phyloP scores from a whole-genome alignment of 35 echinoderm and acorn worm species.

The Apostichopus californicus region DNA sequence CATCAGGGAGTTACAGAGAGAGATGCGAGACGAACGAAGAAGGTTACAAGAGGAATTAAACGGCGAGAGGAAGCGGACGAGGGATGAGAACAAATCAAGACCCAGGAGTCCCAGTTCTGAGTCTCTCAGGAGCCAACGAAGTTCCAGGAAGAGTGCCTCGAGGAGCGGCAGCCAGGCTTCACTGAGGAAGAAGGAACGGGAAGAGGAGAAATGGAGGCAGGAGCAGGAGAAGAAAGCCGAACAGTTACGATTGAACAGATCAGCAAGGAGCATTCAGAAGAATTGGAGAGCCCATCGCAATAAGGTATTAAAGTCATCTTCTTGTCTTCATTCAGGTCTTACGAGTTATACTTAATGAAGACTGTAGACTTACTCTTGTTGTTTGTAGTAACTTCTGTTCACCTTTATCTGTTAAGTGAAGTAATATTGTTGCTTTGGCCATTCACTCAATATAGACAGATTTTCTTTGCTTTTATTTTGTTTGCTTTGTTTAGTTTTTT shows the following conservation, averaged over 20 bases:
- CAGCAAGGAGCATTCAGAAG: slow-evolving; percentile 88
- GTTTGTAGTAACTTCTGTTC: no score
- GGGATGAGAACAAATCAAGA: neutral
- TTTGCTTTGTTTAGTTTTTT: no score
- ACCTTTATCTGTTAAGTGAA: no score
- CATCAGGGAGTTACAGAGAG: slow-evolving; percentile 38
- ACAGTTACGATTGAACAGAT: slow-evolving; percentile 78
- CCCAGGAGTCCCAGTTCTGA: slow-evolving; percentile 59
- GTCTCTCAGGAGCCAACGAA: slow-evolving; percentile 61
- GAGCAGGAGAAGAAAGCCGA: slow-evolving; percentile 83
- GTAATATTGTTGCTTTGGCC: no score
- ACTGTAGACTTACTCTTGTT: no score
- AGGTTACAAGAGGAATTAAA: slow-evolving; percentile 36
- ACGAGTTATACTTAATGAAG: no score
- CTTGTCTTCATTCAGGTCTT: no score
- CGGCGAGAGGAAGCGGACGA: neutral
- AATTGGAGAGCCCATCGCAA: slow-evolving; percentile 87
- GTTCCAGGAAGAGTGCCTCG: slow-evolving; percentile 29
- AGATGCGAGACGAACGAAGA: slow-evolving; percentile 47
- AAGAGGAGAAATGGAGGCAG: slow-evolving; percentile 72
- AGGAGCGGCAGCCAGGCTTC: slow-evolving; percentile 33
- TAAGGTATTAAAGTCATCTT: slow-evolving; percentile 47
- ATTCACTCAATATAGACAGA: no score
- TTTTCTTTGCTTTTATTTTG: no score
- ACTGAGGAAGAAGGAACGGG: slow-evolving; percentile 24